Conservation (phyloP, 2,888 invertebrate genomes). For the Cryptocheilus praepositus region DNA sequence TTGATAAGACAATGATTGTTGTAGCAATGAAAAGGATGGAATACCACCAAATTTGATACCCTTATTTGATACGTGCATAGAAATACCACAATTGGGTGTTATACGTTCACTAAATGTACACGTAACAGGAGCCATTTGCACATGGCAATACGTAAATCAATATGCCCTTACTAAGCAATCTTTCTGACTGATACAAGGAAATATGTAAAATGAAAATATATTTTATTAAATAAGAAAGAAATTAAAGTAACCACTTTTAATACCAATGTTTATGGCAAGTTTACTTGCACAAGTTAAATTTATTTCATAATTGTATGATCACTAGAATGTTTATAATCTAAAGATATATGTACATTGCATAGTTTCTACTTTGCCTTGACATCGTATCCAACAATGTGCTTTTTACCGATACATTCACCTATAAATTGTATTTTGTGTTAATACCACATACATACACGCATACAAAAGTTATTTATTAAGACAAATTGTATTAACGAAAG, state of each 20-base stretch:
- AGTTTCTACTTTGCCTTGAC: slow-evolving; percentile 79
- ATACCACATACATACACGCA: not conserved
- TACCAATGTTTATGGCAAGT: slow-evolving; percentile 8
- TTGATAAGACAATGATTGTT: slow-evolving; percentile 74
- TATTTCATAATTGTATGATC: slow-evolving; percentile 36
- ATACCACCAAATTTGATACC: slow-evolving; percentile 90
- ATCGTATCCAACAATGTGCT: slow-evolving; percentile 90
- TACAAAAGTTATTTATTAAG: not conserved
- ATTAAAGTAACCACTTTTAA: slow-evolving; percentile 7
- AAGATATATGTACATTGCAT: slow-evolving; percentile 35
- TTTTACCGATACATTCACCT: slow-evolving; percentile 97
- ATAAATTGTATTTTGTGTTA: slow-evolving; percentile 77
- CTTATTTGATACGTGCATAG: slow-evolving; percentile 87
- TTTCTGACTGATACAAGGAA: too few species aligned
- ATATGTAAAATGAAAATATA: too few species aligned
- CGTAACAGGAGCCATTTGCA: slow-evolving; percentile 93
- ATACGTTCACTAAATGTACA: slow-evolving; percentile 95
- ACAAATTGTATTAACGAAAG: too few species aligned
- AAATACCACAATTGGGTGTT: slow-evolving; percentile 93
- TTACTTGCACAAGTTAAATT: slow-evolving; percentile 19
- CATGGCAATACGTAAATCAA: slow-evolving; percentile 94
- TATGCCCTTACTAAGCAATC: slow-evolving; percentile 67
- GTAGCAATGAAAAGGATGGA: slow-evolving; percentile 94
- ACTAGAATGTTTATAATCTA: slow-evolving; percentile 44
- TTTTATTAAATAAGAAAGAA: slow-evolving; percentile 7